Base-by-base conservation (phyloP, 1,140 invertebrate genomes). In the Pseudomyrmex gracilis region DNA sequence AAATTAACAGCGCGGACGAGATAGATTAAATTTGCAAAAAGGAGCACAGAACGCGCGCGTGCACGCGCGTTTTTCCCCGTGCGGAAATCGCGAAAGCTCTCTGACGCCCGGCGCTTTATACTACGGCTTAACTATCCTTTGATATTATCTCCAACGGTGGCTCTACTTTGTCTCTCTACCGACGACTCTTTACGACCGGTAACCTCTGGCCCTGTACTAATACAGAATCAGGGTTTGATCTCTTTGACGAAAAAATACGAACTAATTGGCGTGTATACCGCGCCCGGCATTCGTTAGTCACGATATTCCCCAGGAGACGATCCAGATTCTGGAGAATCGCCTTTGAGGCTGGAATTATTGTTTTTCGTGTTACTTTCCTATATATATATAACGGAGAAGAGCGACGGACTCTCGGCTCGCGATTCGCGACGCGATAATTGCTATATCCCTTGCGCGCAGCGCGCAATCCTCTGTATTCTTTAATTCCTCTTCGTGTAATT, bases 241-340 rank as follows among this genome's bases (percentile, higher is more conserved):
- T 80, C 76, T 80, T 80, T 80, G 66, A 80, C 66, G 76, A 80
- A 80, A 80, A 80, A 80, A 80, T 80, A 80, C 76, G 66, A 20
- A 66, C 76, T 80, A 80, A 80, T 80, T 80, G 76, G 76, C 76
- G 76, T 80, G 43, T 80, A 80, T 71, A 20, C 66, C 43, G 66
- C 66, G 76, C 43, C 20, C 45, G 76, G 76, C 66, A 43, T 80
- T 80, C 53, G 53, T 80, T 80, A 80, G 55, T 80, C 66, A 70
- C 76, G 53, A 80, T 80, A 71, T 80, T 80, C 66, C 66, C 76
- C 67, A 71, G 43, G 66, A 80, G 66, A 80, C 64, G 53, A 45
- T 53, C 47, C 47, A 51, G 53, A 80, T 58, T 70, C 66, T 71
- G 76, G 76, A 80, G 55, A 71, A 71, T 47, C 53, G 76, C 53